Base-by-base conservation (phyloP, 1,140 invertebrate species). In the Leucophenga varia region DNA sequence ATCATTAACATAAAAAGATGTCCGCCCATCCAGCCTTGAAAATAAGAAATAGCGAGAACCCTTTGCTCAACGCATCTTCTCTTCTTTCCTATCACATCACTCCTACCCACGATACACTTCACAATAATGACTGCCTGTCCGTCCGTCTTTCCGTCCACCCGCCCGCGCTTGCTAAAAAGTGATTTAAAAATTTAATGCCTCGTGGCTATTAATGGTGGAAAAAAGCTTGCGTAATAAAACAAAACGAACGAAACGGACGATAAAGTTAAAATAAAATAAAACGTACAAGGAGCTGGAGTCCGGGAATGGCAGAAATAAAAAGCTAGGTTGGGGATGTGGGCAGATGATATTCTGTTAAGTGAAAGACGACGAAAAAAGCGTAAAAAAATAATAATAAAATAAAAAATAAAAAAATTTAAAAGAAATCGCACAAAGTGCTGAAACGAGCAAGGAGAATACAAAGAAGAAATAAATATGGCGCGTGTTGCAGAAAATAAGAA, bases 161-260 rank as follows among this genome's bases (percentile, higher is more conserved):
- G 20, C 28, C 19, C 28, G 40, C 43, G 35, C 31, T n/a, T n/a
- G n/a, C n/a, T n/a, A n/a, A n/a, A n/a, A 47, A 53, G 51, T 67
- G 64, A 59, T 68, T 68, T 64, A 67, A 67, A 67, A 67, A 67
- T 67, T 52, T 67, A 63, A 67, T 67, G 59, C 59, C 63, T 53
- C 64, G 56, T 51, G 64, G 64, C 63, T 67, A 67, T 67, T 67
- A 67, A 67, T 67, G 63, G 64, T 57, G 46, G 63, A 63, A 65
- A n/a, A 68, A 68, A 59, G 56, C 59, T 67, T 57, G 57, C 54
- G 59, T 59, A 68, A 67, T 67, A 67, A 67, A 67, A 67, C 63
- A 67, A 59, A 67, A 63, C 56, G 53, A 22, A 10, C 22, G 22
- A 25, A 25, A 25, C 22, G 22, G 22, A 25, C 22, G 22, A 25